Conservation (phyloP, 2,113 vertebrate species). For the Corydoras maculifer region DNA sequence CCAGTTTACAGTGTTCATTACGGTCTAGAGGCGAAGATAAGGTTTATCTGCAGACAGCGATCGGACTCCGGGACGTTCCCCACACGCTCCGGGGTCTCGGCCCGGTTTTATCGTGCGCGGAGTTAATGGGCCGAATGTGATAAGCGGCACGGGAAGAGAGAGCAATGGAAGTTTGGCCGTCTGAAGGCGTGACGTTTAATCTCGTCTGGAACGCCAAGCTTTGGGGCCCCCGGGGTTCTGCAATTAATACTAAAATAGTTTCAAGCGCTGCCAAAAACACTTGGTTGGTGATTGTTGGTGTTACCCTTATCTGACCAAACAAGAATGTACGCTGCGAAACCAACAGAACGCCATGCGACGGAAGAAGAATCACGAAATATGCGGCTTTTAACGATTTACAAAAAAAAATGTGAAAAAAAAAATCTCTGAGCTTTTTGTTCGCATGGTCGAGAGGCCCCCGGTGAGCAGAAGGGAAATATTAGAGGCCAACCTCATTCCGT, state of each 20-base stretch:
- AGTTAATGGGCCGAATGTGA: slow-evolving; percentile 34
- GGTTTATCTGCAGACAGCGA: background rate
- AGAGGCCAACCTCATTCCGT: slow-evolving; percentile 19
- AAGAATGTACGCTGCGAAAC: background rate
- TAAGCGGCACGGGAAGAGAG: slow-evolving; percentile 33
- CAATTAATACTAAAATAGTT: slow-evolving; percentile 37
- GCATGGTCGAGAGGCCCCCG: background rate
- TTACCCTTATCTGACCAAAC: background rate
- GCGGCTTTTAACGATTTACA: too few species aligned
- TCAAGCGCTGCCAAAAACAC: slow-evolving; percentile 25
- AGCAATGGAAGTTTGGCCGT: slow-evolving; percentile 38
- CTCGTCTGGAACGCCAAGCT: slow-evolving; percentile 45
- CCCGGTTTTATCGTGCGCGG: slow-evolving; percentile 20
- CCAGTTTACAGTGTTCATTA: slow-evolving; percentile 17
- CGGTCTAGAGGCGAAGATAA: slow-evolving; percentile 12
- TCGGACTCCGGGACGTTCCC: slow-evolving; percentile 19
- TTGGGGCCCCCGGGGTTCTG: slow-evolving; percentile 31
- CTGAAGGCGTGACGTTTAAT: slow-evolving; percentile 48
- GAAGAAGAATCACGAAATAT: background rate
- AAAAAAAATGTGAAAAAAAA: too few species aligned
- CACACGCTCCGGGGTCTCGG: slow-evolving; percentile 24
- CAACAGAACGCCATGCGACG: background rate
- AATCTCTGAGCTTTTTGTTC: background rate
- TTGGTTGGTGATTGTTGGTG: background rate
- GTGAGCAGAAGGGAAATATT: slow-evolving; percentile 32